Evolutionary conservation across 2,113 vertebrate genomes (phyloP), one percentile per base, ranked within the genome.

Genomic region (Labeo catla): DNA sequence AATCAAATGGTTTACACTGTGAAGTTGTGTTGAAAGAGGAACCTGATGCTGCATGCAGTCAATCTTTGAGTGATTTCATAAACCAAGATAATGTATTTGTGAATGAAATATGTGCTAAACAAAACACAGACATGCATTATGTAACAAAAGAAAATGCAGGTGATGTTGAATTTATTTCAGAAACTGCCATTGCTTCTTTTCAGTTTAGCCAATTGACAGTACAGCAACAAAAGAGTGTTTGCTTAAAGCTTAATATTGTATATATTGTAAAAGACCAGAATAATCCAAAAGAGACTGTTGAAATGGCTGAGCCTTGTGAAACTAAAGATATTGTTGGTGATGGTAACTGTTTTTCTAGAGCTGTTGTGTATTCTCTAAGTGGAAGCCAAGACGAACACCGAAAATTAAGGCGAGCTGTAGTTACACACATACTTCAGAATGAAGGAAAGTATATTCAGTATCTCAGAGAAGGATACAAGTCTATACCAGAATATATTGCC

Each of bases 201-300:
- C 57, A 10, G 43, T 82, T 82, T 4, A 68, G 11, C 19, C 59
- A 61, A 7, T 82, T 82, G 68, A 82, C 61, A 66, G 43, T 66
- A 1, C 80, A 66, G n/a, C 79, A 66, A 49, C 59, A 81, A 65
- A 66, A 50, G 49, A 81, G 13, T 16, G 3, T 63, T 63, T 81
- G 79, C 2, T 63, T 66, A 13, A 81, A 81, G 39, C 15, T 81
- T 5, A 81, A 81, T 11, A 63, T 65, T n/a, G 50, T 59, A 45
- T 0, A 63, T 10, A n/a, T 54, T n/a, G 15, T 15, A 28, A 77
- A 52, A 16, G 47, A 81, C 5, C 21, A 81, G 1, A 66, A 66
- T 15, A 23, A 47, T 28, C 0, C n/a, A 21, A 23, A 11, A 19
- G 68, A 45, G 1, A 34, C 0, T 8, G 1, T 21, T 49, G 73